phyloP scores from a whole-genome alignment of 2,113 vertebrate genomes.

The Nothoprocta pentlandii region DNA sequence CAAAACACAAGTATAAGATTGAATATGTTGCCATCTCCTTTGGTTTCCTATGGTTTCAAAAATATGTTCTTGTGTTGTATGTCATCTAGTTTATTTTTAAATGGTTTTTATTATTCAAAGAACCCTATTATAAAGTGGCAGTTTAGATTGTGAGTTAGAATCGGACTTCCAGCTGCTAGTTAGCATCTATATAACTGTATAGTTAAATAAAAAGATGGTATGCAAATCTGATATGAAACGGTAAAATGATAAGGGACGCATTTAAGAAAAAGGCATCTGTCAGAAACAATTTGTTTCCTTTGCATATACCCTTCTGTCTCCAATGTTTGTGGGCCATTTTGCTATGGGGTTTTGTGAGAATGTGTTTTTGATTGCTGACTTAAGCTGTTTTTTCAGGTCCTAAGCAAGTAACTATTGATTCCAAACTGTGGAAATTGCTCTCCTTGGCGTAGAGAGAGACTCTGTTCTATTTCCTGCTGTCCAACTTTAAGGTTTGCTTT shows the following conservation, averaged over 20 bases:
- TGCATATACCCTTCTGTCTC: neutral
- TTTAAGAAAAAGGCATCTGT: neutral
- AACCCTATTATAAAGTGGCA: neutral
- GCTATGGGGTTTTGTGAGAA: neutral
- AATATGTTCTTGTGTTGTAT: neutral
- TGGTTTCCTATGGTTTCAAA: neutral
- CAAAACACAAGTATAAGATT: neutral
- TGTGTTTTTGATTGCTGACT: neutral
- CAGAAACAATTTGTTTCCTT: neutral
- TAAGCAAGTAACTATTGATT: neutral
- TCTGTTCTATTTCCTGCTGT: neutral
- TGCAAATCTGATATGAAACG: neutral
- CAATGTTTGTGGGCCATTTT: neutral
- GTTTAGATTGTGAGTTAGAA: neutral
- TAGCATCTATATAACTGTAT: neutral
- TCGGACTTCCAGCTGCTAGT: neutral
- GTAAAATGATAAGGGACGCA: neutral
- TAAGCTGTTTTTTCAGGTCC: neutral
- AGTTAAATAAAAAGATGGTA: neutral
- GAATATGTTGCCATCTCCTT: neutral
- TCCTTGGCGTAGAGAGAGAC: neutral
- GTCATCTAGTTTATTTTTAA: neutral
- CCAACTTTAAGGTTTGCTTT: neutral
- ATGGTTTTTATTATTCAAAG: neutral
- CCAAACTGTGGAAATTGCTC: slow-evolving; percentile 13